Evolutionary conservation across 2,113 vertebrate genomes (phyloP).

Genomic region (Erpornis zantholeuca): DNA sequence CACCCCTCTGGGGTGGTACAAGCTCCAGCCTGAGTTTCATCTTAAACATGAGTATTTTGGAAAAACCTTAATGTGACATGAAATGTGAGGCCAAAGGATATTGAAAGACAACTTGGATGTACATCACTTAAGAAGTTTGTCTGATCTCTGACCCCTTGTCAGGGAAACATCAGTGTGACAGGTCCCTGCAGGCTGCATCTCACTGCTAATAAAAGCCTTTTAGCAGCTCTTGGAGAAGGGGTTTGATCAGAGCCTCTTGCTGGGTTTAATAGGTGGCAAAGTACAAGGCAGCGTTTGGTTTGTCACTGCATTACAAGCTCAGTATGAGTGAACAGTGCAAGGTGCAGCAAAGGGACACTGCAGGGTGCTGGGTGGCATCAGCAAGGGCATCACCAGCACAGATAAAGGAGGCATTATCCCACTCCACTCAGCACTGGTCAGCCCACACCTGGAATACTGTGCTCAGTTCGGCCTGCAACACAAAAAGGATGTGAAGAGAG

Average conservation of each 20-base stretch:
- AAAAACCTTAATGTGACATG: not conserved
- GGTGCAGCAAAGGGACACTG: not conserved
- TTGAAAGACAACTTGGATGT: not conserved
- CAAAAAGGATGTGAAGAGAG: not conserved
- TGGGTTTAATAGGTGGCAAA: not conserved
- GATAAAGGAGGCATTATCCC: not conserved
- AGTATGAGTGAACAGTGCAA: not conserved
- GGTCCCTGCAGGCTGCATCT: not conserved
- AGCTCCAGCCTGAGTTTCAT: not conserved
- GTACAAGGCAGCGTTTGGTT: not conserved
- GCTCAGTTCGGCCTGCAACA: not conserved
- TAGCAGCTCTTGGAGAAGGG: not conserved
- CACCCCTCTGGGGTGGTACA: not conserved
- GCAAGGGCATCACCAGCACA: not conserved
- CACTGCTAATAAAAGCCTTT: not conserved
- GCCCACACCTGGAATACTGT: not conserved
- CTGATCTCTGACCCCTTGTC: conserved; percentile 17
- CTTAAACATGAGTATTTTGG: not conserved
- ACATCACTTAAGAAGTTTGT: not conserved
- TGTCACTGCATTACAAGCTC: not conserved
- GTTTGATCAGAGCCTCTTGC: not conserved
- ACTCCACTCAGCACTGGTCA: not conserved
- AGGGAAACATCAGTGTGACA: not conserved
- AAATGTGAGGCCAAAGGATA: not conserved
- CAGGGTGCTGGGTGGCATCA: not conserved